phyloP scores from a whole-genome alignment of 2,797 vertebrate species.

The Enteromius afrohamiltoni region DNA sequence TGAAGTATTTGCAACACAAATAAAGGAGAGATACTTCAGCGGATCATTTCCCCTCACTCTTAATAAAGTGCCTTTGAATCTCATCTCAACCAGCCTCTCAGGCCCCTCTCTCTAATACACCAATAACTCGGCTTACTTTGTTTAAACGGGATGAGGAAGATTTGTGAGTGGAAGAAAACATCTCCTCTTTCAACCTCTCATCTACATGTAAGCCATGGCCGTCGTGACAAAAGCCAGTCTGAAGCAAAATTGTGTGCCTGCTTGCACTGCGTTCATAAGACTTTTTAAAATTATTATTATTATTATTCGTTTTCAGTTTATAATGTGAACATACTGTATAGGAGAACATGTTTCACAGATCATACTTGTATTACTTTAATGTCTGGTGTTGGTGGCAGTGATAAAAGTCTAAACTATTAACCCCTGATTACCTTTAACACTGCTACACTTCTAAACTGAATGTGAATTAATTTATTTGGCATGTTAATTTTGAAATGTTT shows the following conservation, averaged over 20 bases:
- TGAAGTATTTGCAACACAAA: constrained; percentile 62
- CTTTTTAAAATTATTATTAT: not conserved
- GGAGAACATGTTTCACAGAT: not conserved
- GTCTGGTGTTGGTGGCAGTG: not conserved
- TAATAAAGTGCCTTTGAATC: constrained; percentile 66
- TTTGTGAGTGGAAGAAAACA: constrained; percentile 57
- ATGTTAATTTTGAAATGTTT: constrained; percentile 7
- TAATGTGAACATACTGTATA: not conserved
- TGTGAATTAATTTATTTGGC: not conserved
- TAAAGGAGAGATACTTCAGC: constrained; percentile 59
- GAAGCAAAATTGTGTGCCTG: not conserved
- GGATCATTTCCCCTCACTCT: constrained; percentile 64
- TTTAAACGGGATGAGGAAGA: constrained; percentile 76
- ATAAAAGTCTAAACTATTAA: not conserved
- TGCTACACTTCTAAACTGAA: not conserved
- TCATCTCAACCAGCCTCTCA: constrained; percentile 67
- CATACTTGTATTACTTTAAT: not conserved
- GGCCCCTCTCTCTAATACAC: constrained; percentile 68
- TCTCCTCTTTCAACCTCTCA: constrained; percentile 49
- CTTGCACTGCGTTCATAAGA: not conserved
- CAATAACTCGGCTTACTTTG: constrained; percentile 69
- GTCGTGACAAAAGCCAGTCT: constrained; percentile 19
- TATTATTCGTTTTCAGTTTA: not conserved
- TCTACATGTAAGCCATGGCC: constrained; percentile 23
- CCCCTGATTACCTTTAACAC: not conserved